phyloP scores from a whole-genome alignment of 2,113 vertebrate species.

The Coptodon rendalli region DNA sequence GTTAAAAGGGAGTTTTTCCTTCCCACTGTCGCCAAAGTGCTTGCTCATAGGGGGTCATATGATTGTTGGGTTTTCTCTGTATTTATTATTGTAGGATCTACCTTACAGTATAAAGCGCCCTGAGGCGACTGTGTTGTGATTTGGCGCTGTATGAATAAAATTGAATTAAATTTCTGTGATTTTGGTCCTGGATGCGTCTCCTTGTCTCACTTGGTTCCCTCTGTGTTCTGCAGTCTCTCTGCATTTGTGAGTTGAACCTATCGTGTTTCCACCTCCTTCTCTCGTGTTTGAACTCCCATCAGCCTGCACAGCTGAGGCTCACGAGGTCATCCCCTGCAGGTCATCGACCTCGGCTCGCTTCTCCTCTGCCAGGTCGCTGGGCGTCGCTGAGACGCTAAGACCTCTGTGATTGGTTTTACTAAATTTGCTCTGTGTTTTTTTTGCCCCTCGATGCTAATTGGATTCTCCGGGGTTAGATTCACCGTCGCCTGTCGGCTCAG shows the following conservation, averaged over 20 bases:
- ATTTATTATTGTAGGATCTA: accelerated
- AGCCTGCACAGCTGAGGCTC: background rate
- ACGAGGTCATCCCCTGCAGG: background rate
- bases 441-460: background rate
- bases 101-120: accelerated
- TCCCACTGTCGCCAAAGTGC: accelerated
- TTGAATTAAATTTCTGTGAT: background rate
- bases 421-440: background rate
- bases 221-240: background rate
- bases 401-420: background rate
- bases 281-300: background rate
- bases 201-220: background rate
- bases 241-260: background rate
- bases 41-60: accelerated
- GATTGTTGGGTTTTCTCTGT: background rate
- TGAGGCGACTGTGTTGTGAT: background rate
- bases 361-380: background rate
- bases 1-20: background rate
- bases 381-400: background rate
- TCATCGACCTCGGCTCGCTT: background rate
- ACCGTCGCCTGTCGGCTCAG: background rate
- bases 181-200: background rate
- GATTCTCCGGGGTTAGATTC: background rate
- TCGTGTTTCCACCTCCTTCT: background rate
- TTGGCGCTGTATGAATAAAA: accelerated